phyloP scores from a whole-genome alignment of 1,140 invertebrate species.

The Brachionus koreanus region DNA sequence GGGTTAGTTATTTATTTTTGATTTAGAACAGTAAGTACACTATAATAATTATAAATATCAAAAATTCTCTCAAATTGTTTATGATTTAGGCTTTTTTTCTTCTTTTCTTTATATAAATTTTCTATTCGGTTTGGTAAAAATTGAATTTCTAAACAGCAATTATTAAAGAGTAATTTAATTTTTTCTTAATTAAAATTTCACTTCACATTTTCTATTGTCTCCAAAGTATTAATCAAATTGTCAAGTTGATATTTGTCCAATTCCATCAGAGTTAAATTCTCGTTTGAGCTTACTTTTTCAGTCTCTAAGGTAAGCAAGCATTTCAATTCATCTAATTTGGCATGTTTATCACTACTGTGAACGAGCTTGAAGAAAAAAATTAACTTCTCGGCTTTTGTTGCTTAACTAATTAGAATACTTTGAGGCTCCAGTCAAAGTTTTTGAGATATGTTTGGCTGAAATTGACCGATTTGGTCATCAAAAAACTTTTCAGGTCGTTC shows the following conservation, averaged over 20 bases:
- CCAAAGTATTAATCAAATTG: conserved; percentile 7
- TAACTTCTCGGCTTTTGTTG: not conserved
- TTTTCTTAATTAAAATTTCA: not conserved
- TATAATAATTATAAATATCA: not conserved
- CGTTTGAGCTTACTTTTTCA: not conserved
- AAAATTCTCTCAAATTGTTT: not conserved
- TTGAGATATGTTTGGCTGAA: not conserved
- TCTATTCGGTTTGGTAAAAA: not conserved
- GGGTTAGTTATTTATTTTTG: not conserved
- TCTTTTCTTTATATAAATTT: not conserved
- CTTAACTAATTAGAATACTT: not conserved
- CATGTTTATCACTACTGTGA: conserved; percentile 11
- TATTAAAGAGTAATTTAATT: not conserved
- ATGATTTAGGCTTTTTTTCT: not conserved
- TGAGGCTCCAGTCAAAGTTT: conserved; percentile 1
- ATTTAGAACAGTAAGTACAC: not conserved
- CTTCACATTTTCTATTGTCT: conserved; percentile 11
- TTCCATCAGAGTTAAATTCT: not conserved
- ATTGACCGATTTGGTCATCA: not conserved
- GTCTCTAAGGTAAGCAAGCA: not conserved
- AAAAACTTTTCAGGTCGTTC: not conserved
- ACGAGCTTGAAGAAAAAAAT: not conserved
- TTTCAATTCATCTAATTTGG: not conserved
- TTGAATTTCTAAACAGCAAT: not conserved
- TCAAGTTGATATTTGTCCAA: conserved; percentile 13